Conservation (phyloP, 1,140 invertebrate species). For the Laupala kohalensis region DNA sequence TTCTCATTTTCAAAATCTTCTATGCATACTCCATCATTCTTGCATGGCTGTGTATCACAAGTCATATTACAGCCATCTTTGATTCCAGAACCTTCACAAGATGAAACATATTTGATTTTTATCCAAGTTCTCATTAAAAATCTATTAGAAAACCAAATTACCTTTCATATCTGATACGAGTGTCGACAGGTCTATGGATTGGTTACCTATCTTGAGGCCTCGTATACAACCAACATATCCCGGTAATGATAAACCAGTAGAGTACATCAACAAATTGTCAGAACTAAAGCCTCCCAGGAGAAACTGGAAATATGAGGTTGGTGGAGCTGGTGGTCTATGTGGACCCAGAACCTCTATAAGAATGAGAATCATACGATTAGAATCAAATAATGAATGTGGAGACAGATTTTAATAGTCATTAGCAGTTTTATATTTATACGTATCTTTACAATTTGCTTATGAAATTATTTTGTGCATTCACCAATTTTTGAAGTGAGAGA, state of each 20-base stretch:
- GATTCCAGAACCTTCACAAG: constrained; percentile 26
- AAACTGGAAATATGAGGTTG: constrained; percentile 68
- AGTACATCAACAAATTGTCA: constrained; percentile 50
- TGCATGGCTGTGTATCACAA: constrained; percentile 73
- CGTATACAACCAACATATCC: constrained; percentile 78
- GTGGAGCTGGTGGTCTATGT: constrained; percentile 64
- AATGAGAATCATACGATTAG: constrained; percentile 2
- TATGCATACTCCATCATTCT: constrained; percentile 74
- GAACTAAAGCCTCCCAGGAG: constrained; percentile 77
- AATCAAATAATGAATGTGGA: not conserved
- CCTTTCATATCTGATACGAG: constrained; percentile 59
- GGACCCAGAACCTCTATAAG: constrained; percentile 75
- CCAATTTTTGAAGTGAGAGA: too few relatives aligned
- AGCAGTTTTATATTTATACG: not conserved
- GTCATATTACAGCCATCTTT: constrained; percentile 74
- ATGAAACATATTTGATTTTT: not conserved
- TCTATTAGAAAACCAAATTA: constrained; percentile 13
- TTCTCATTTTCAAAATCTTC: constrained; percentile 77
- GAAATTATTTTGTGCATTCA: too few relatives aligned
- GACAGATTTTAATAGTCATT: not conserved
- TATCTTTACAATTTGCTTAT: too few relatives aligned
- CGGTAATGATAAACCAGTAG: constrained; percentile 43
- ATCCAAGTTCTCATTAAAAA: not conserved
- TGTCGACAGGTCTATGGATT: constrained; percentile 58
- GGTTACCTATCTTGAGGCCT: constrained; percentile 72